A percentile compares a stretch with the other conserved stretches of the same genome.
These are phyloP conservation scores for Microcebus tavaratra DNA, from an alignment of 2,113 vertebrate species.

Conservation along the genomic window DNA sequence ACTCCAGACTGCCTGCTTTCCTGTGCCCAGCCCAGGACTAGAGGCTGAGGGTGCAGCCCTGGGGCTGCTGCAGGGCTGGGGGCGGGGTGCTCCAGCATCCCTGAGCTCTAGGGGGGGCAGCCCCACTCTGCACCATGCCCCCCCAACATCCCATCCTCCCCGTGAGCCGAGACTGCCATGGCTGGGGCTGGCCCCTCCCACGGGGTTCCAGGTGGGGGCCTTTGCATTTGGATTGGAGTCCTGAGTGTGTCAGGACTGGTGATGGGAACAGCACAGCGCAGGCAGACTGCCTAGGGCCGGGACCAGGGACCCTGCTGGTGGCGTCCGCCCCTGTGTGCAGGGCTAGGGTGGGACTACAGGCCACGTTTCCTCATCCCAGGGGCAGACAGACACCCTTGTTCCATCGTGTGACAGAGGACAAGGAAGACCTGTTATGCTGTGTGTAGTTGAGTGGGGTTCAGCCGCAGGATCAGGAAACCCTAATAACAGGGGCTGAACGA, in stretches of 20 bases:
- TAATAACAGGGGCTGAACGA: rapidly evolving
- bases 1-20: rapidly evolving
- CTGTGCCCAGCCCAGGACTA: rapidly evolving
- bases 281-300: neutral
- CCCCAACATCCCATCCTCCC: rapidly evolving
- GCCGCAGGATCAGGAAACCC: neutral
- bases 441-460: neutral
- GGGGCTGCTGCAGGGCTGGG: neutral
- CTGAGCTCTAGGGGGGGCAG: too few relatives aligned
- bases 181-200: neutral
- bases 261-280: neutral
- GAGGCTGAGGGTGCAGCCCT: too few relatives aligned
- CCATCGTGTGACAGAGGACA: rapidly evolving
- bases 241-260: neutral
- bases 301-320: neutral
- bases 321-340: neutral
- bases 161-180: neutral
- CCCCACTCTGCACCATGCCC: neutral
- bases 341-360: rapidly evolving
- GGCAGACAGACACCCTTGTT: neutral
- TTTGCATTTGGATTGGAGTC: neutral
- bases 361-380: rapidly evolving
- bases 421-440: neutral
- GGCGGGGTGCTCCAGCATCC: neutral
- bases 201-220: rapidly evolving